phyloP scores from a whole-genome alignment of 1,140 invertebrate species.

The Idris sp. region DNA sequence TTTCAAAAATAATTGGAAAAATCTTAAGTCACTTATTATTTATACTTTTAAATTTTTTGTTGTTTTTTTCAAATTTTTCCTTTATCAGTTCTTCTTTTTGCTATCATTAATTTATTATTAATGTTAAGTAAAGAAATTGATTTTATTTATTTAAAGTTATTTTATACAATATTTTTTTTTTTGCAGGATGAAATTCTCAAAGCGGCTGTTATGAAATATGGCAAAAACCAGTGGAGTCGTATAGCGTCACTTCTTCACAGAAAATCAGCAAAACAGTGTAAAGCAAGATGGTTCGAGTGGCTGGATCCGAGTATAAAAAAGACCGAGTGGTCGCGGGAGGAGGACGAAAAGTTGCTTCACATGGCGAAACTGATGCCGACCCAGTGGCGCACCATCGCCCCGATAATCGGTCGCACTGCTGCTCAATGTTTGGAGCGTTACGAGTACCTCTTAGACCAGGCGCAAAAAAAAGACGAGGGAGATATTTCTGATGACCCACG shows the following conservation, averaged over 20 bases:
- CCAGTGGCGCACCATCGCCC: slow-evolving; percentile 99
- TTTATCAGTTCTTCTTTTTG: no score
- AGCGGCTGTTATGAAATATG: slow-evolving; percentile 99
- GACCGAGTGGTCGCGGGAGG: slow-evolving; percentile 99
- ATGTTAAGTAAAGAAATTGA: no score
- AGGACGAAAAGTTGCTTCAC: slow-evolving; percentile 99
- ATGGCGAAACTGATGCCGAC: slow-evolving; percentile 99
- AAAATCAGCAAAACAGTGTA: slow-evolving; percentile 99
- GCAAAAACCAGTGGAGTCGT: slow-evolving; percentile 99
- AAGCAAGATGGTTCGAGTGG: slow-evolving; percentile 99
- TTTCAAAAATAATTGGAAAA: no score
- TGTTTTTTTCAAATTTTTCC: no score
- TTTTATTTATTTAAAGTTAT: no score
- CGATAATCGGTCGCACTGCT: slow-evolving; percentile 98
- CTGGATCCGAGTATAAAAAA: slow-evolving; percentile 99
- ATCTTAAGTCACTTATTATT: no score
- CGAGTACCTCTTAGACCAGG: slow-evolving; percentile 98
- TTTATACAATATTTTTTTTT: slow-evolving; percentile 8
- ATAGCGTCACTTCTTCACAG: slow-evolving; percentile 98
- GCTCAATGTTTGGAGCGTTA: slow-evolving; percentile 99
- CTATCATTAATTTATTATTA: no score
- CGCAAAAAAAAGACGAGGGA: slow-evolving; percentile 98
- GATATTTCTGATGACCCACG: slow-evolving; percentile 96
- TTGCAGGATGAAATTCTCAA: slow-evolving; percentile 99
- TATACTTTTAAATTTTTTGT: no score